A percentile compares a stretch with the other conserved stretches of the same genome.
Conservation (phyloP, 2,888 invertebrate genomes). For the Melanostoma scalare region DNA sequence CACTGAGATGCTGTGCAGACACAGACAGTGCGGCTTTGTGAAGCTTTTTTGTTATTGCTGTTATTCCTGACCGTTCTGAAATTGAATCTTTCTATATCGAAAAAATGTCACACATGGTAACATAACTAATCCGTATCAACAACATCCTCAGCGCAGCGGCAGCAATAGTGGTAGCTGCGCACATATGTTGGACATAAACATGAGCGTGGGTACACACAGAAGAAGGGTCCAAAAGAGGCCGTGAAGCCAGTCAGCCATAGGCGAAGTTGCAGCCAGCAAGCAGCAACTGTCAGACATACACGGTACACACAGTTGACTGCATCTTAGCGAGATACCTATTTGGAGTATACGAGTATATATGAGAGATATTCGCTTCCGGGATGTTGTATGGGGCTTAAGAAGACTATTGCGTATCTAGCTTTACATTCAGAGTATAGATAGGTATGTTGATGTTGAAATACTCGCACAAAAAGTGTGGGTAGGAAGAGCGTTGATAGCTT, state of each 20-base stretch:
- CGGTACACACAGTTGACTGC: constrained; percentile 68
- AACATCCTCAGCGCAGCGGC: constrained; percentile 32
- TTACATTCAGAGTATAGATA: neutral
- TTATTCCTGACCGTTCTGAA: constrained; percentile 40
- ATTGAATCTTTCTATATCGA: constrained; percentile 71
- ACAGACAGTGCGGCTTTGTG: constrained; percentile 56
- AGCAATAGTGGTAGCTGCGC: constrained; percentile 54
- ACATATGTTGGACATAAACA: constrained; percentile 71
- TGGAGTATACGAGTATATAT: constrained; percentile 43
- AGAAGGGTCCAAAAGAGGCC: constrained; percentile 57
- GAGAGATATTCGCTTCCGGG: constrained; percentile 66
- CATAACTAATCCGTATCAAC: constrained; percentile 70
- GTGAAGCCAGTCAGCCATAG: constrained; percentile 58
- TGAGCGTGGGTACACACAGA: constrained; percentile 71
- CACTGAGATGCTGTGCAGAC: constrained; percentile 67
- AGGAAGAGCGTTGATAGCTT: constrained; percentile 70
- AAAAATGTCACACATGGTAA: constrained; percentile 70
- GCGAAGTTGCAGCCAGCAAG: constrained; percentile 28
- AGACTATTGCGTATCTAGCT: constrained; percentile 27
- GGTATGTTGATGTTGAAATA: constrained; percentile 7
- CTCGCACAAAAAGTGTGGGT: constrained; percentile 50
- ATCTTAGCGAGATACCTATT: constrained; percentile 64
- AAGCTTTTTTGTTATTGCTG: constrained; percentile 50
- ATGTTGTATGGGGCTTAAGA: constrained; percentile 61
- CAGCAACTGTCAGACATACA: constrained; percentile 49